A percentile compares a stretch with the other conserved stretches of the same genome.
Evolutionary conservation across 2,797 vertebrate species (phyloP).

Genomic region (Erpetoichthys calabaricus): DNA sequence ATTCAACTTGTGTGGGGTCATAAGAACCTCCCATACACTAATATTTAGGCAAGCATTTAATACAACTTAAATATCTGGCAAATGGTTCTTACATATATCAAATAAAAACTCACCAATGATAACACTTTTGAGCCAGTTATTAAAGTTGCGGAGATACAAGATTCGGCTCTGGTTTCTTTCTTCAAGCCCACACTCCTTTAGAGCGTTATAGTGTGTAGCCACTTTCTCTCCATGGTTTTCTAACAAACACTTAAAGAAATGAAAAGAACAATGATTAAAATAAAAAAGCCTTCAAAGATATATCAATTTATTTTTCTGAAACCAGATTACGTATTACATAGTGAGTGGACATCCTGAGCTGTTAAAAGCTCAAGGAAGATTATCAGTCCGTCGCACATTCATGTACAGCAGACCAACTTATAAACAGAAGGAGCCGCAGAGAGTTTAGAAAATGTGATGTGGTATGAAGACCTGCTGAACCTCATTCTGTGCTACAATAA

Average conservation of each 20-base stretch:
- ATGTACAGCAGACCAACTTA: too few species aligned
- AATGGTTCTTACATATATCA: too few species aligned
- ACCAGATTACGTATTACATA: slow-evolving; percentile 10
- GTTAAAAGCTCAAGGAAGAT: too few species aligned
- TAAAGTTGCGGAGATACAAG: slow-evolving; percentile 91
- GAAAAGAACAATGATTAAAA: slow-evolving; percentile 10
- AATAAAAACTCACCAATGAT: slow-evolving; percentile 65
- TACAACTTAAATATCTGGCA: too few species aligned
- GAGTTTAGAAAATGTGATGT: too few species aligned
- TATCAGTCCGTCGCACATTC: too few species aligned
- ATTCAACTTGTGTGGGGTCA: background rate
- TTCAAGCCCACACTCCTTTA: slow-evolving; percentile 76
- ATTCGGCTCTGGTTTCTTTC: slow-evolving; percentile 80
- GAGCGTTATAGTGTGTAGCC: slow-evolving; percentile 81
- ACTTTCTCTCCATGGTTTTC: slow-evolving; percentile 66
- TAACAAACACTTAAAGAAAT: slow-evolving; percentile 25
- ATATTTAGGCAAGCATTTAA: too few species aligned
- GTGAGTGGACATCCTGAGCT: too few species aligned
- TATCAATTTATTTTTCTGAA: slow-evolving; percentile 11
- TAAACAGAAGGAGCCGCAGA: too few species aligned
- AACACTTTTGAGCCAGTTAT: slow-evolving; percentile 96
- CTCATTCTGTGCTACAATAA: too few species aligned
- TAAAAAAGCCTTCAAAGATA: background rate
- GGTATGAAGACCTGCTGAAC: too few species aligned
- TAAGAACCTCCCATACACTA: too few species aligned